phyloP scores from a whole-genome alignment of 2,797 vertebrate genomes.

The Lacerta agilis region DNA sequence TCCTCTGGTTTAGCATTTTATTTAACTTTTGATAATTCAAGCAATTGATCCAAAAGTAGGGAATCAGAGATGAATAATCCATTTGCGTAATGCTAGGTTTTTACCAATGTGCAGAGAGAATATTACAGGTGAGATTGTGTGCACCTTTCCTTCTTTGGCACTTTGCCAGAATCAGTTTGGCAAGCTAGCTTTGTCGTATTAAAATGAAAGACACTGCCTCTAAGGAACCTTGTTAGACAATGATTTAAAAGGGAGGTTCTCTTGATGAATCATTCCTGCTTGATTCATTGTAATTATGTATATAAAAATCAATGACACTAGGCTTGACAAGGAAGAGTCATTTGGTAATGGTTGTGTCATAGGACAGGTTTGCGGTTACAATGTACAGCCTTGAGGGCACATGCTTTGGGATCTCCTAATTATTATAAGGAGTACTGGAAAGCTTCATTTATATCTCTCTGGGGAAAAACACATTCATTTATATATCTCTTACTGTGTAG shows the following conservation, averaged over 20 bases:
- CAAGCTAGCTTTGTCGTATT: slow-evolving; percentile 44
- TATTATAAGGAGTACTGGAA: slow-evolving; percentile 24
- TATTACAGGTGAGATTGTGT: not conserved
- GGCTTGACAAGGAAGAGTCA: not conserved
- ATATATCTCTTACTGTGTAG: no score
- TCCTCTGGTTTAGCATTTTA: not conserved
- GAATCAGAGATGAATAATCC: not conserved
- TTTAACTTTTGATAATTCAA: not conserved
- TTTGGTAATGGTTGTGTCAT: not conserved
- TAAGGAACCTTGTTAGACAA: slow-evolving; percentile 39
- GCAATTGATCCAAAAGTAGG: not conserved
- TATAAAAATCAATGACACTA: slow-evolving; percentile 43
- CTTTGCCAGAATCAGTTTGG: slow-evolving; percentile 52
- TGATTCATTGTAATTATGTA: slow-evolving; percentile 46
- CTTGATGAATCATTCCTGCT: slow-evolving; percentile 53
- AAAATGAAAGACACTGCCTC: slow-evolving; percentile 50
- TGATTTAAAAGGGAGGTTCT: slow-evolving; percentile 58
- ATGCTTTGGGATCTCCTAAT: slow-evolving; percentile 38
- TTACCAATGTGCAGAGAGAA: not conserved
- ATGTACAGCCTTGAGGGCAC: slow-evolving; percentile 8
- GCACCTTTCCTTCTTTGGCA: slow-evolving; percentile 30
- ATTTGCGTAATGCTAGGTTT: not conserved
- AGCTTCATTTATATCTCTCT: not conserved
- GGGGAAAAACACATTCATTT: no score
- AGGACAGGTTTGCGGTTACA: slow-evolving; percentile 24